Evolutionary conservation across 2,797 vertebrate species (phyloP), one percentile per base, ranked within the genome.

Genomic region (Cryptoprocta ferox): DNA sequence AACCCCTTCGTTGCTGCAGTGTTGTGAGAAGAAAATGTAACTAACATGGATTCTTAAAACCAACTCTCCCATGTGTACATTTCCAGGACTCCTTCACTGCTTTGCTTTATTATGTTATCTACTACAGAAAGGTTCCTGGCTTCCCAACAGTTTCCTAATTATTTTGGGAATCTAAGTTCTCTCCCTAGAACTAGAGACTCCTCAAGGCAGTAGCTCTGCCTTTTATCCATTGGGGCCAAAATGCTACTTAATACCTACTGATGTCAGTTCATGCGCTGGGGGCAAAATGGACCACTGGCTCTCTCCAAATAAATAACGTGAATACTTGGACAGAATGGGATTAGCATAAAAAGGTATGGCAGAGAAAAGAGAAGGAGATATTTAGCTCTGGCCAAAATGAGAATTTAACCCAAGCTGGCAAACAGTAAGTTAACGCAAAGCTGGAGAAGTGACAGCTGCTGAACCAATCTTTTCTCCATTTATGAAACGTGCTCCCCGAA

Each of bases 401-500:
- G 85, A 59, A 83, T 56, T 42, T 53, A 75, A 70, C 50, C n/a
- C 71, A 83, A 81, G 61, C 39, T 79, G 76, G 89, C 91, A 89
- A 92, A 90, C 5, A 35, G 68, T 26, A 94, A 93, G 73, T 90
- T 80, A 82, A 96, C n/a, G 92, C 78, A 53, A 61, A 83, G 86
- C 73, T 82, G 13, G 26, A 93, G 89, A 83, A 85, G 28, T 14
- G 82, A 82, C 96, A 97, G 94, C 82, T 95, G 95, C 18, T 37
- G 75, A 80, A 78, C 45, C 70, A 53, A 68, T 73, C 90, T 70
- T 83, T 75, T 68, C 78, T 86, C 91, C 79, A 59, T n/a, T 70
- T 81, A 66, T 18, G 86, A 95, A 83, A 94, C 0, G 35, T 8
- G 21, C n/a, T 50, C 50, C 61, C 83, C 73, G 53, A 93, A 91